These are phyloP conservation scores for Dasysyrphus albostriatus DNA, from an alignment of 2,888 invertebrate species.

Conservation along the genomic window DNA sequence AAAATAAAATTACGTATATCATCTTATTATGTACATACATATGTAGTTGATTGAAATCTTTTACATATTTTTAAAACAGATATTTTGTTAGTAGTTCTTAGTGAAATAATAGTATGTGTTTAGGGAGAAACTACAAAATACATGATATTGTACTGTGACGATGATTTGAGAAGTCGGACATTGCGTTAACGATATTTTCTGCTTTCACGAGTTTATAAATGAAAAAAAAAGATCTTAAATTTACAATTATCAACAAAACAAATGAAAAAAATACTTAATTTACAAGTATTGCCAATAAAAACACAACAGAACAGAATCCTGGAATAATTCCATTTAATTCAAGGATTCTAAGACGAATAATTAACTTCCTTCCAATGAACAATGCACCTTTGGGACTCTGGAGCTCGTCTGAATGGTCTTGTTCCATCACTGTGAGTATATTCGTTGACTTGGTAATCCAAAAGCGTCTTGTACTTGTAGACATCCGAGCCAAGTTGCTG, in stretches of 20 bases:
- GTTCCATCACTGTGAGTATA: slow-evolving; percentile 89
- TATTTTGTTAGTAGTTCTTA: background rate
- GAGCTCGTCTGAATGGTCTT: slow-evolving; percentile 90
- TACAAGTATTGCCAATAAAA: background rate
- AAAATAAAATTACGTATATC: background rate
- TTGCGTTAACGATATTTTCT: background rate
- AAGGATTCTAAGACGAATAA: slow-evolving; percentile 51
- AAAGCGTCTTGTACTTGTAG: slow-evolving; percentile 90
- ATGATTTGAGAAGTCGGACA: background rate
- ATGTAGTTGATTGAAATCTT: background rate
- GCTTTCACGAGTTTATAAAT: background rate
- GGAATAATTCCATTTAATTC: background rate
- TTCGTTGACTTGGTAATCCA: slow-evolving; percentile 92
- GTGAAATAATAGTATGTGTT: background rate
- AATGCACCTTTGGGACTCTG: slow-evolving; percentile 90
- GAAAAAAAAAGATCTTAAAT: background rate
- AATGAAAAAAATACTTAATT: background rate
- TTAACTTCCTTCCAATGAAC: slow-evolving; percentile 89
- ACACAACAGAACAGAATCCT: background rate
- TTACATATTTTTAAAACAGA: background rate
- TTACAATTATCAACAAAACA: slow-evolving; percentile 2
- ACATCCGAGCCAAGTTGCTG: slow-evolving; percentile 93
- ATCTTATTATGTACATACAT: background rate
- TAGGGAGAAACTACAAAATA: background rate
- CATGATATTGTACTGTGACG: background rate